Evolutionary conservation across 2,113 vertebrate species (phyloP), one percentile per base, ranked within the genome.

Genomic region (Catagonus wagneri): DNA sequence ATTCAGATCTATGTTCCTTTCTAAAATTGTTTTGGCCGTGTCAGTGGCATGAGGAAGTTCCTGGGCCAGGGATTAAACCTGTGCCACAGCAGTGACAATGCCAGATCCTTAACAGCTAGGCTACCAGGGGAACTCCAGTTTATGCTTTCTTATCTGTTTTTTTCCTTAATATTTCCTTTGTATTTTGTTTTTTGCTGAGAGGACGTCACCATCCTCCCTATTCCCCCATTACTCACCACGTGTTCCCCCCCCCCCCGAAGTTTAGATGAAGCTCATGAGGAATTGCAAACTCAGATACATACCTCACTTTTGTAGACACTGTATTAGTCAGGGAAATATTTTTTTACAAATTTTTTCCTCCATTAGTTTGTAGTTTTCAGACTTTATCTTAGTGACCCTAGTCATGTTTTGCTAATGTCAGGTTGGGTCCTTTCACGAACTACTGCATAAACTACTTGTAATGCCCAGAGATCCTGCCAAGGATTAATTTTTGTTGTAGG

Each of bases 251-350:
- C n/a, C n/a, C n/a, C n/a, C n/a, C n/a, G n/a, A n/a, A n/a, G 75
- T 6, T 80, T 83, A 27, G 22, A 44, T 88, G 87, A 65, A 52
- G 16, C 20, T 44, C 17, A 2, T 65, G 27, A 78, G 75, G 68
- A 39, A 25, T 61, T 71, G 39, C 34, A 95, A 27, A 65, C 52
- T 92, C 71, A 71, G 19, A 66, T 71, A 25, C 34, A 36, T 19
- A 52, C 39, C 22, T 92, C 17, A 36, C 39, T 71, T 85, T 61
- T 66, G 36, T 79, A 92, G 60, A 44, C 44, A 54, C 0, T 65
- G 22, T 89, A 27, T 93, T 90, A 93, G 25, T 52, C 68, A 63
- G 65, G 69, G 87, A 86, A 90, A n/a, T 88, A 60, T 9, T 92
- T 92, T 60, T 79, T 8, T 44, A 75, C 34, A 12, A 19, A 76